Evolutionary conservation across 2,113 vertebrate genomes (phyloP), one percentile per base, ranked within the genome.

Genomic region (Myotis yumanensis): DNA sequence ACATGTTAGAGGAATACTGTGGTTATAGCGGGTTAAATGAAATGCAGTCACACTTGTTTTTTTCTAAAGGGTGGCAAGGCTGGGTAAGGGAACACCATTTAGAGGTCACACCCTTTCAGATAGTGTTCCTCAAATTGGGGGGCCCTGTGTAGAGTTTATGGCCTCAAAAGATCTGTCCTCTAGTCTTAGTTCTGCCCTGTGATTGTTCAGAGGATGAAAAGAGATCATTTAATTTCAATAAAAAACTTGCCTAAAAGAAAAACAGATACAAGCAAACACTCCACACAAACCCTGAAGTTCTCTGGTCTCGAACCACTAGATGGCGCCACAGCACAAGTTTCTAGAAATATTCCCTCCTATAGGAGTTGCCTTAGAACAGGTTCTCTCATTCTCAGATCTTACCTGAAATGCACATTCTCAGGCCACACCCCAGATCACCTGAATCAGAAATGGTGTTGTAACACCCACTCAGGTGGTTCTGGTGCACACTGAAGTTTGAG

Each of bases 301-400:
- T 54, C 15, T 18, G 57, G 11, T 0, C 11, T 5, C 0, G 0
- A 4, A 14, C 92, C 97, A 95, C 93, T 94, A 97, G 97, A 93
- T 97, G 98, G 97, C 46, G 35, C 64, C 93, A 90, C 9, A 95
- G 59, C 64, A 96, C 92, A 94, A 90, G 94, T 79, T 92, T 96
- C 64, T 12, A 66, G 25, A 71, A 5, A 7, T 4, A 1, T 16
- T 7, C 0, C 10, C 11, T 25, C 5, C 64, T 25, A 20, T 2
- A 3, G 25, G 0, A 0, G 51, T 9, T 35, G 64, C 22, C 43
- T n/a, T 5, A 23, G 20, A 40, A 22, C 69, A 1, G 17, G 51
- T 40, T 40, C 22, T 40, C 52, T 85, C 43, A 4, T 22, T 54
- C 46, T 85, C 32, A 69, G 93, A 95, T 90, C 43, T 87, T 94